phyloP scores from a whole-genome alignment of 2,113 vertebrate genomes.

The Pteronura brasiliensis region DNA sequence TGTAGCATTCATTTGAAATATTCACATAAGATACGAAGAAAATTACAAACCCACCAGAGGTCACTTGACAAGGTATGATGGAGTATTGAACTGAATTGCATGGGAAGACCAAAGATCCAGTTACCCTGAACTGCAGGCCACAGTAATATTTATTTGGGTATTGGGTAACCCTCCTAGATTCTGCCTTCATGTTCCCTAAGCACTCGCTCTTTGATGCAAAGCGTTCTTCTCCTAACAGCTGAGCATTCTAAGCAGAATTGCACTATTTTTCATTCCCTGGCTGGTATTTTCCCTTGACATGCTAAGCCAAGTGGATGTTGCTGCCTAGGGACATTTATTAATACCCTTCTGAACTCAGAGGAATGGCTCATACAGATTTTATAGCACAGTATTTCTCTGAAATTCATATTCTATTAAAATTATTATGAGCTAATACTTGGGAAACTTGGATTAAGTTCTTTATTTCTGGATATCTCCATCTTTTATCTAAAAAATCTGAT shows the following conservation, averaged over 20 bases:
- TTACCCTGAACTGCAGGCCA: not conserved
- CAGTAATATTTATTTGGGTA: not conserved
- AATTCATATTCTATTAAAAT: constrained; percentile 8
- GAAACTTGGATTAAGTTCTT: not conserved
- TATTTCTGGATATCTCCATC: not conserved
- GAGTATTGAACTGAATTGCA: not conserved
- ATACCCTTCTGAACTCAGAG: not conserved
- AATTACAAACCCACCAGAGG: not conserved
- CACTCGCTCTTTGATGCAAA: not conserved
- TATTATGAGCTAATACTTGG: not conserved
- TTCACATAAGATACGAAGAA: not conserved
- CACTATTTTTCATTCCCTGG: not conserved
- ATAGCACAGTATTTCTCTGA: not conserved
- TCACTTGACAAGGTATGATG: not conserved
- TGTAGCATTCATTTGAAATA: not conserved
- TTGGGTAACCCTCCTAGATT: not conserved
- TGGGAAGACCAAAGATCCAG: not conserved
- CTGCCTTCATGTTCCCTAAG: not conserved
- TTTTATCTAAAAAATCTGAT: not conserved
- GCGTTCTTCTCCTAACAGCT: not conserved
- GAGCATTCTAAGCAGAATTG: not conserved
- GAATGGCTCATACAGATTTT: not conserved
- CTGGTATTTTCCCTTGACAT: not conserved
- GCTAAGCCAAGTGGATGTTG: not conserved
- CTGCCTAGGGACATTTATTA: not conserved